A percentile compares a stretch with the other conserved stretches of the same genome.
These are phyloP conservation scores for Aradus depressus DNA, from an alignment of 2,888 invertebrate species.

Conservation along the genomic window DNA sequence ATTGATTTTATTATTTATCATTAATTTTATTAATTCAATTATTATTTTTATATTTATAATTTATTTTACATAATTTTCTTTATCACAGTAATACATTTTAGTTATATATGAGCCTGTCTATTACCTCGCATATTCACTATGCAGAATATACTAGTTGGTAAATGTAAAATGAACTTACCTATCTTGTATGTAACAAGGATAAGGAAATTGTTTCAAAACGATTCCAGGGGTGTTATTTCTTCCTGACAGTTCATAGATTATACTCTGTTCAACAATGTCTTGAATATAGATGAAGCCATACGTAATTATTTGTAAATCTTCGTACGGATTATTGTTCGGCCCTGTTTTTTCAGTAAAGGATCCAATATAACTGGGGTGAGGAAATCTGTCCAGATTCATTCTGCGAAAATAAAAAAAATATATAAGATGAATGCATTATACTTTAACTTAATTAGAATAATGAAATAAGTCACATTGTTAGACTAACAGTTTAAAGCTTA, in stretches of 20 bases:
- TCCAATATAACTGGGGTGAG: conserved; percentile 1
- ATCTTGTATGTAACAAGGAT: conserved; percentile 64
- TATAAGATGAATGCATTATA: no score
- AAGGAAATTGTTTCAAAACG: conserved; percentile 69
- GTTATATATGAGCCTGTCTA: no score
- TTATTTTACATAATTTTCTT: not conserved
- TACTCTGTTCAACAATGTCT: conserved; percentile 67
- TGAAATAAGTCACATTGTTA: no score
- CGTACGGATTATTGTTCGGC: conserved; percentile 32
- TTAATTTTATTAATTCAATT: not conserved
- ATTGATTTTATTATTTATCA: no score
- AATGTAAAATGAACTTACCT: conserved; percentile 44
- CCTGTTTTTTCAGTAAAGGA: conserved; percentile 9
- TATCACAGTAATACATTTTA: no score
- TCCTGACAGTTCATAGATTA: conserved; percentile 50
- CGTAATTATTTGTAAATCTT: conserved; percentile 44
- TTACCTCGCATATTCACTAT: not conserved
- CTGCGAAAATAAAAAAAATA: conserved; percentile 6
- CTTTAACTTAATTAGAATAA: no score
- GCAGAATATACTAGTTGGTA: not conserved
- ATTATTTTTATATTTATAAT: not conserved
- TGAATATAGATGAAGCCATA: conserved; percentile 76
- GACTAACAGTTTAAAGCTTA: no score
- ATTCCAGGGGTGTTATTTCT: conserved; percentile 40
- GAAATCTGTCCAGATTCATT: conserved; percentile 24